Conservation (phyloP, 2,797 vertebrate species). For the Squalus acanthias region DNA sequence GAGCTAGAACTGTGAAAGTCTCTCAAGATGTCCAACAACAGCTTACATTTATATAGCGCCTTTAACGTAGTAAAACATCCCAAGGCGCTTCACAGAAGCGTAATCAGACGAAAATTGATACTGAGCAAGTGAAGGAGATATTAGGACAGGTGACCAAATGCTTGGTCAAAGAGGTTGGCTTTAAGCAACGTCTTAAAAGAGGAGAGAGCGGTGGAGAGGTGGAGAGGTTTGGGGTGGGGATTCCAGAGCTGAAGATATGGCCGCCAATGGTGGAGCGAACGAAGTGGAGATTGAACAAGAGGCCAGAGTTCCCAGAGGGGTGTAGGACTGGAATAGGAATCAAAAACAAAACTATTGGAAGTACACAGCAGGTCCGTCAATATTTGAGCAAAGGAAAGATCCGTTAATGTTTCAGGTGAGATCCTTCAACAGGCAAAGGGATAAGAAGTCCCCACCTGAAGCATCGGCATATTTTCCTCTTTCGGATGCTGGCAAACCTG, state of each 20-base stretch:
- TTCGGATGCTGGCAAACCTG: neutral
- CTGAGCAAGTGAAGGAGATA: neutral
- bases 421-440: neutral
- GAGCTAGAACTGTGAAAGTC: conserved; percentile 3
- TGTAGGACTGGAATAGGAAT: neutral
- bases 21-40: neutral
- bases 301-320: neutral
- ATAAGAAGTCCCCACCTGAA: neutral
- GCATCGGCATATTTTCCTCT: neutral
- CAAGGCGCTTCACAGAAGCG: neutral
- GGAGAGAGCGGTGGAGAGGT: neutral
- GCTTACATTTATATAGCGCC: neutral
- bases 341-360: neutral
- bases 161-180: neutral
- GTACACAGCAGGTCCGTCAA: neutral
- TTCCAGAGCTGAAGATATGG: neutral
- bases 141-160: neutral
- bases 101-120: neutral
- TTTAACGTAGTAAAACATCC: neutral
- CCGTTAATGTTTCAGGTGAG: neutral
- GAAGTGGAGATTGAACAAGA: neutral
- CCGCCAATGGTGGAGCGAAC: neutral
- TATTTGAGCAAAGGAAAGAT: neutral
- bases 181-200: neutral
- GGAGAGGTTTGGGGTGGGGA: neutral